A percentile compares a stretch with the other conserved stretches of the same genome.
phyloP scores from a whole-genome alignment of 2,888 invertebrate species.

The Drosophila pullipes region DNA sequence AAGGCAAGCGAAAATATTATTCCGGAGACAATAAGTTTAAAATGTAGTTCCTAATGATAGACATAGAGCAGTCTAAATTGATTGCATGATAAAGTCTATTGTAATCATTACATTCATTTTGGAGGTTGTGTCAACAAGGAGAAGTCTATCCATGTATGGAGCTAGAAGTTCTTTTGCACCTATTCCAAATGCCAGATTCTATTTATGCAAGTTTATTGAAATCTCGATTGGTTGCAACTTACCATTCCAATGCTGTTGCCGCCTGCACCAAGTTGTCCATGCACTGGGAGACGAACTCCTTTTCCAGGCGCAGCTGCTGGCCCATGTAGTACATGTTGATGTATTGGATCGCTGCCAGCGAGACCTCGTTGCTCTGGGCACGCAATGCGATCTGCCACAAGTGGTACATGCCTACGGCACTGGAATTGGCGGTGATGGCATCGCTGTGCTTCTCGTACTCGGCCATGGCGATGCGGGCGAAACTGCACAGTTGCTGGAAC shows the following conservation, averaged over 20 bases:
- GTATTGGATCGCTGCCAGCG: slow-evolving; percentile 97
- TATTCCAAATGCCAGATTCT: not conserved
- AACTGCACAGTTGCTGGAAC: slow-evolving; percentile 95
- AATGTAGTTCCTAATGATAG: not conserved
- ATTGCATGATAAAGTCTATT: not conserved
- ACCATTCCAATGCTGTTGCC: slow-evolving; percentile 89
- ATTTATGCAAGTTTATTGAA: not conserved
- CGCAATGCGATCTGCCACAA: slow-evolving; percentile 97
- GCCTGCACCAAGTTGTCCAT: slow-evolving; percentile 96
- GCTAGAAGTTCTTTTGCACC: not conserved
- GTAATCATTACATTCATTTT: not conserved
- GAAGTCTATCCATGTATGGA: not conserved
- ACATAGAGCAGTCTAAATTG: not conserved
- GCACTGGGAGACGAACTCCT: slow-evolving; percentile 96
- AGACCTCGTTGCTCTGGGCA: slow-evolving; percentile 96
- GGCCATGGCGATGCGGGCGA: slow-evolving; percentile 93
- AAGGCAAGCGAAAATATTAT: not conserved
- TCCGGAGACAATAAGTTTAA: not conserved
- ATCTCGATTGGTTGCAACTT: slow-evolving; percentile 3
- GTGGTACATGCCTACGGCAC: slow-evolving; percentile 95
- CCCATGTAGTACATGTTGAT: slow-evolving; percentile 97
- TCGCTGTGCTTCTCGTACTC: slow-evolving; percentile 87
- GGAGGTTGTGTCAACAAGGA: not conserved
- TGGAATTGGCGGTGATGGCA: slow-evolving; percentile 84
- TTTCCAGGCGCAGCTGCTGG: slow-evolving; percentile 94